Evolutionary conservation across 2,888 invertebrate genomes (phyloP).

Genomic region (Encarsia formosa): DNA sequence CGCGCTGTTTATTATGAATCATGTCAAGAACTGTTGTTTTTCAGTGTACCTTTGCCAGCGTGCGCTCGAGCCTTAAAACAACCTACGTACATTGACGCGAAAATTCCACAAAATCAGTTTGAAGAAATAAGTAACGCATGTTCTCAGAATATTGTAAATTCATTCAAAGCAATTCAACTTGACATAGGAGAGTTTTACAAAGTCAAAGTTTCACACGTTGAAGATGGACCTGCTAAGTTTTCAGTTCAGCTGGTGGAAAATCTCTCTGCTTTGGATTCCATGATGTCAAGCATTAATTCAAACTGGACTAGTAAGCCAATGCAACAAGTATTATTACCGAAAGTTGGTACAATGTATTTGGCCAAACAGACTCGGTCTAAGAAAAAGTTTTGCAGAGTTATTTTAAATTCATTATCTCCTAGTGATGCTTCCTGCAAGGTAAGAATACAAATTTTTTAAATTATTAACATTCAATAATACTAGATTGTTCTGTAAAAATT

Average conservation of each 20-base stretch:
- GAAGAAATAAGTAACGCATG: not conserved
- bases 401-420: slow-evolving; percentile 71
- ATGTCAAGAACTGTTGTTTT: no score
- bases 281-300: slow-evolving; percentile 71
- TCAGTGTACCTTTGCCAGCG: no score
- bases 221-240: slow-evolving; percentile 76
- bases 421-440: slow-evolving; percentile 67
- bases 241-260: slow-evolving; percentile 67
- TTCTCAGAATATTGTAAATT: slow-evolving; percentile 15
- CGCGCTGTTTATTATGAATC: no score
- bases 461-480: not conserved
- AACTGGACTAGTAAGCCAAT: slow-evolving; percentile 58
- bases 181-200: slow-evolving; percentile 21
- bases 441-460: not conserved
- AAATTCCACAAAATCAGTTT: no score
- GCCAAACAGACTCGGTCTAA: slow-evolving; percentile 70
- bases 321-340: slow-evolving; percentile 63
- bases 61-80: no score
- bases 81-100: no score
- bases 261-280: slow-evolving; percentile 60
- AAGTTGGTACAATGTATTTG: slow-evolving; percentile 73
- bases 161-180: slow-evolving; percentile 24
- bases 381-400: slow-evolving; percentile 68
- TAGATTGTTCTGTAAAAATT: not conserved
- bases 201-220: slow-evolving; percentile 63